Conservation (phyloP, 2,888 invertebrate species). For the Tuta absoluta region DNA sequence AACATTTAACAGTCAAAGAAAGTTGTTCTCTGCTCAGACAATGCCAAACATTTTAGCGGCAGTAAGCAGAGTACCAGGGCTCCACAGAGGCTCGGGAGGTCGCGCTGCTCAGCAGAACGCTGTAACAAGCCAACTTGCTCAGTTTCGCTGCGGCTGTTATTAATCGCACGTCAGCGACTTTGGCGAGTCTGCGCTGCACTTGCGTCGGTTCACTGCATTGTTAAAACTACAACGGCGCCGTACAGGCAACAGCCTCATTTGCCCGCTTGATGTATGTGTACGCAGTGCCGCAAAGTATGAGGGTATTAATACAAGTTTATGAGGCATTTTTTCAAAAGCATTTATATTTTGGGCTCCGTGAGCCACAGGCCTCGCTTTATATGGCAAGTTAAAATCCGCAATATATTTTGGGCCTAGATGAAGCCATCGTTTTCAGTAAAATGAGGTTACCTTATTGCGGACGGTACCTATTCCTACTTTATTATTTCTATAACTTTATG, state of each 20-base stretch:
- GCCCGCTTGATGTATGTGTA: constrained; percentile 43
- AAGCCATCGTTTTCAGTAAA: neutral
- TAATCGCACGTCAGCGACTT: constrained; percentile 61
- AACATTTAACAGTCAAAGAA: too few species aligned
- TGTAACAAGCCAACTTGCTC: constrained; percentile 65
- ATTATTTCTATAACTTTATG: neutral
- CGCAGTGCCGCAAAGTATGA: constrained; percentile 29
- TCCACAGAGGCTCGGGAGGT: constrained; percentile 33
- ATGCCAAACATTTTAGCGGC: neutral
- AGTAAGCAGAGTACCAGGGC: constrained; percentile 24
- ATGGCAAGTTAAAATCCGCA: constrained; percentile 22
- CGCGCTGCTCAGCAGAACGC: constrained; percentile 52
- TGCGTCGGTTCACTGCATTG: constrained; percentile 55
- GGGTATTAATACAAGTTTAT: constrained; percentile 24
- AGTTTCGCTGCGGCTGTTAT: constrained; percentile 58
- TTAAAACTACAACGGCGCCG: constrained; percentile 47
- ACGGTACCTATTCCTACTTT: too few species aligned
- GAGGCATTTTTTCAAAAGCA: constrained; percentile 27
- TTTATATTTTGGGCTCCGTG: constrained; percentile 18
- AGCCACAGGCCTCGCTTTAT: constrained; percentile 22
- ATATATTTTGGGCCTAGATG: constrained; percentile 16
- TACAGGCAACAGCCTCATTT: constrained; percentile 41
- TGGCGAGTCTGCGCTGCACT: constrained; percentile 39
- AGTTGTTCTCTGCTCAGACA: too few species aligned
- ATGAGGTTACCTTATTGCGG: too few species aligned